These are phyloP conservation scores for Tupaia tana DNA, from an alignment of 2,113 vertebrate genomes.

Conservation along the genomic window DNA sequence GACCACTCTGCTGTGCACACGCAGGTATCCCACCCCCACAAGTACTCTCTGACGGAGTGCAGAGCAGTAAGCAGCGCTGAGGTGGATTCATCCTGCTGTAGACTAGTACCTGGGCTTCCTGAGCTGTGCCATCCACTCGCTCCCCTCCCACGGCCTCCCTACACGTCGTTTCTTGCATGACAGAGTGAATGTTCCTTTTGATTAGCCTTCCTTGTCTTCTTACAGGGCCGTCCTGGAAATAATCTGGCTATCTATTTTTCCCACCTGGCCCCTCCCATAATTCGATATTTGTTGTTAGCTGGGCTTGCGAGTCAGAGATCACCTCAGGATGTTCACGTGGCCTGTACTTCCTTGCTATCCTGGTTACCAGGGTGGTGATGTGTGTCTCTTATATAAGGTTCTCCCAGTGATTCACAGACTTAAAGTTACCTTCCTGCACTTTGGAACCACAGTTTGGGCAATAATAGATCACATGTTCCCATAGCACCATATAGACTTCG, in stretches of 20 bases:
- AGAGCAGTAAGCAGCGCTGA: too few species aligned
- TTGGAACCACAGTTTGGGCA: too few species aligned
- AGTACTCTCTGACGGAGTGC: background rate
- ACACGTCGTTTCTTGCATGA: too few species aligned
- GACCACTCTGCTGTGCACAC: background rate
- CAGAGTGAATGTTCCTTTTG: background rate
- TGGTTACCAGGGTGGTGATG: too few species aligned
- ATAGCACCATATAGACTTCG: too few species aligned
- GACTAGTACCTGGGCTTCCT: background rate
- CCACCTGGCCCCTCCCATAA: rapidly evolving
- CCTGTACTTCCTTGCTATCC: background rate
- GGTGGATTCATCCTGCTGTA: background rate
- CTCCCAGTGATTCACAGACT: background rate
- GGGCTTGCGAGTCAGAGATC: background rate
- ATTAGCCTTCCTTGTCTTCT: background rate
- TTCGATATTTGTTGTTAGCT: background rate
- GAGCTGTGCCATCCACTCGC: background rate
- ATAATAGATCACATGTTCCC: too few species aligned
- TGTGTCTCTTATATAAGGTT: background rate
- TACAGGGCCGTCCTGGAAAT: background rate
- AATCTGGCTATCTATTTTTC: background rate
- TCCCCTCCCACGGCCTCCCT: too few species aligned
- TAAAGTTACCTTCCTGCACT: too few species aligned
- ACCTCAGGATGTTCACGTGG: background rate
- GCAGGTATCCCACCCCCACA: background rate